A percentile compares a stretch with the other conserved stretches of the same genome.
phyloP scores from a whole-genome alignment of 2,113 vertebrate genomes.

The Monarcha castaneiventris region DNA sequence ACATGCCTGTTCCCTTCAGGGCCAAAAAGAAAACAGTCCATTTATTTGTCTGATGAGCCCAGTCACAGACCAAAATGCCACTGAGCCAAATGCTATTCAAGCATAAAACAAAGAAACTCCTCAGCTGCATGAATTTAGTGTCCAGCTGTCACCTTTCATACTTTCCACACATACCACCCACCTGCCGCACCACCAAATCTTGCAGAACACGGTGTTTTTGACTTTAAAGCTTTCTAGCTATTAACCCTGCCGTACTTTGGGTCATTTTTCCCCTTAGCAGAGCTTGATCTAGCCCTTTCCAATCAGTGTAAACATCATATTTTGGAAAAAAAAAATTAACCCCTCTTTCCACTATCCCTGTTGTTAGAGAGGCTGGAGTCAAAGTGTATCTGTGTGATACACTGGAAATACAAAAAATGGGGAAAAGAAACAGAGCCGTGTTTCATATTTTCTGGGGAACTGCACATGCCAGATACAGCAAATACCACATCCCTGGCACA shows the following conservation, averaged over 20 bases:
- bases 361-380: neutral
- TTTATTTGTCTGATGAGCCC: slow-evolving; percentile 29
- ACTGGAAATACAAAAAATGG: neutral
- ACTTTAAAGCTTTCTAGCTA: neutral
- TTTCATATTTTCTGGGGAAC: neutral
- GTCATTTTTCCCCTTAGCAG: neutral
- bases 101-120: slow-evolving; percentile 33
- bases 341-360: neutral
- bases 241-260: neutral
- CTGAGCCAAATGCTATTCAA: slow-evolving; percentile 30
- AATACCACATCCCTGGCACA: neutral
- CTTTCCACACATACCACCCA: neutral
- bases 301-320: neutral
- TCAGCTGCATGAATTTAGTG: neutral
- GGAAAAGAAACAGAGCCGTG: fast-evolving
- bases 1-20: slow-evolving; percentile 8
- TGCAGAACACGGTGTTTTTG: neutral
- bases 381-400: neutral
- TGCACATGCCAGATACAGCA: neutral
- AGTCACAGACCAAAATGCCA: slow-evolving; percentile 29
- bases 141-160: slow-evolving; percentile 18
- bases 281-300: neutral
- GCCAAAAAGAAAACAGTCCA: neutral
- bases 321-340: neutral
- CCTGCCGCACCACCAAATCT: neutral